Percentiles rank a stretch among this genome's conserved stretches.
Conservation (phyloP, 1,140 invertebrate species). For the Bombus pascuorum region DNA sequence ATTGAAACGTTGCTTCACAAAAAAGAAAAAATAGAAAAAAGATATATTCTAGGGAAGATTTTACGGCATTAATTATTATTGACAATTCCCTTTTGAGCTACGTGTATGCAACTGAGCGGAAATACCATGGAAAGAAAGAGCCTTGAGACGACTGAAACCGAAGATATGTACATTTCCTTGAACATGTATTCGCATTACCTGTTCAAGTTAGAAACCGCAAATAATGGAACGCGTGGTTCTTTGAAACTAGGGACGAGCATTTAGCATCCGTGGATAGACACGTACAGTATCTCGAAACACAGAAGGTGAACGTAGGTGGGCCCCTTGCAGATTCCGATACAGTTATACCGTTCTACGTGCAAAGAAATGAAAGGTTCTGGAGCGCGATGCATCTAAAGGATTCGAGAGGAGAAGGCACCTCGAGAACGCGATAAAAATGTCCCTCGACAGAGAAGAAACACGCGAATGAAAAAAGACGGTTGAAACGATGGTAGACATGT, state of each 20-base stretch:
- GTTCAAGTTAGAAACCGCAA: neutral
- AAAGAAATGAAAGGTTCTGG: conserved; percentile 51
- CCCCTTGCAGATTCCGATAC: conserved; percentile 46
- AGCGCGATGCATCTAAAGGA: conserved; percentile 34
- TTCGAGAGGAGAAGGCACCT: conserved; percentile 45
- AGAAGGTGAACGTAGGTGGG: conserved; percentile 59
- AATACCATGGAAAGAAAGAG: neutral
- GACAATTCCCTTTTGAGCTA: neutral
- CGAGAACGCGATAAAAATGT: conserved; percentile 35
- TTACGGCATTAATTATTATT: neutral
- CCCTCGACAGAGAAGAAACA: conserved; percentile 11
- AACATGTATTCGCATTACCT: no score
- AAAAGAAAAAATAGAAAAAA: no score
- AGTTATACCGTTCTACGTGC: conserved; percentile 45
- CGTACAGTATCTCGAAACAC: neutral
- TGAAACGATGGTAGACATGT: neutral
- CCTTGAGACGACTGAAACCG: neutral
- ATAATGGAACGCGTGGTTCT: neutral
- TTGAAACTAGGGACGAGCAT: neutral
- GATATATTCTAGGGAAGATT: no score
- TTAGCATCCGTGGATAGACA: conserved; percentile 15
- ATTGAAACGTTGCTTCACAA: no score
- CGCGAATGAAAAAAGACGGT: neutral
- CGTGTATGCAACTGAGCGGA: neutral
- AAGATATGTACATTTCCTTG: neutral